phyloP scores from a whole-genome alignment of 1,140 invertebrate species.

The Drosophila simulans region DNA sequence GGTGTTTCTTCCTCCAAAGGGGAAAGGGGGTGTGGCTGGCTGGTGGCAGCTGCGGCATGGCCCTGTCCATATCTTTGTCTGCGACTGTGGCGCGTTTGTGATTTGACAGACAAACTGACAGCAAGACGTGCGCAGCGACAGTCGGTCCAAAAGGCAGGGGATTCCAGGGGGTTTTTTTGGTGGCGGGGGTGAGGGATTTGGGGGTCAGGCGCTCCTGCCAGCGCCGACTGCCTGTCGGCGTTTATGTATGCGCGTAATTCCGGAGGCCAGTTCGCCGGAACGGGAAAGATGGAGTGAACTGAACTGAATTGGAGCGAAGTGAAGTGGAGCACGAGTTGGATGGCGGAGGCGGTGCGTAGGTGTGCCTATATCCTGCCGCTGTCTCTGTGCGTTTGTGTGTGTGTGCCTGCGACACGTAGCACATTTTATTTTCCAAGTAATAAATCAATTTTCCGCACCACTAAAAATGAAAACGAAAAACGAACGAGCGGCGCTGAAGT shows the following conservation, averaged over 20 bases:
- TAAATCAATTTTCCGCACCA: conserved; percentile 84
- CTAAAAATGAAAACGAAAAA: conserved; percentile 84
- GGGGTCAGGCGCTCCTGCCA: conserved; percentile 23
- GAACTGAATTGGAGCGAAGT: conserved; percentile 43
- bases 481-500: conserved; percentile 55
- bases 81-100: conserved; percentile 70
- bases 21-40: background rate
- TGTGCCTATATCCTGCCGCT: conserved; percentile 35
- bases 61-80: conserved; percentile 53
- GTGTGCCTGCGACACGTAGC: conserved; percentile 78
- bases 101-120: conserved; percentile 82
- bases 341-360: conserved; percentile 31
- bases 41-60: conserved; percentile 32
- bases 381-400: conserved; percentile 17
- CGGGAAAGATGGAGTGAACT: conserved; percentile 51
- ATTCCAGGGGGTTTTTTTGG: background rate
- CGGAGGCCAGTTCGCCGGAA: conserved; percentile 28
- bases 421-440: conserved; percentile 84
- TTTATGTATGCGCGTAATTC: conserved; percentile 79
- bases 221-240: conserved; percentile 66
- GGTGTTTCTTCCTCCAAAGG: background rate
- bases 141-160: conserved; percentile 7
- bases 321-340: conserved; percentile 1
- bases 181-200: background rate
- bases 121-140: conserved; percentile 62